Evolutionary conservation across 2,113 vertebrate genomes (phyloP).

Genomic region (Phalacrocorax brasilianus): DNA sequence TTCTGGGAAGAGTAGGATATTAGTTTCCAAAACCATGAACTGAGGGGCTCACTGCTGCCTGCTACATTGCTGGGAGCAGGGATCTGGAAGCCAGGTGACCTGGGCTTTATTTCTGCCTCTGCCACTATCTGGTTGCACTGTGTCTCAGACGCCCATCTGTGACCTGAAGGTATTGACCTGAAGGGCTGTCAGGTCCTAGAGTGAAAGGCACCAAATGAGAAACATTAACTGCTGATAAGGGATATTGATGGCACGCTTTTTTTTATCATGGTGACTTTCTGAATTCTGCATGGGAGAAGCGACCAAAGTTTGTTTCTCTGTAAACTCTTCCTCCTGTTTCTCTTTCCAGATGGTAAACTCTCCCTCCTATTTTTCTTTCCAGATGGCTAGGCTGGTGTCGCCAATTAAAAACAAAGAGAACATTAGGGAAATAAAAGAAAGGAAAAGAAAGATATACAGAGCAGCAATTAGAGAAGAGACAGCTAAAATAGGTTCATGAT

Average conservation of each 20-base stretch:
- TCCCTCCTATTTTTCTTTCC: conserved; percentile 55
- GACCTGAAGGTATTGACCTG: neutral
- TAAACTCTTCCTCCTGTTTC: conserved; percentile 30
- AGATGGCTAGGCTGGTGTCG: conserved; percentile 52
- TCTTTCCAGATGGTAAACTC: conserved; percentile 69
- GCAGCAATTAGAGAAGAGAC: conserved; percentile 73
- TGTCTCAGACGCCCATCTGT: neutral
- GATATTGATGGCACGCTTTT: neutral
- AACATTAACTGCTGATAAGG: neutral
- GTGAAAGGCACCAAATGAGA: neutral
- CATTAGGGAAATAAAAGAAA: conserved; percentile 33
- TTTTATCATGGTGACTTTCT: neutral
- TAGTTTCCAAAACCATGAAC: neutral
- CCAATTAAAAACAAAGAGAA: conserved; percentile 71
- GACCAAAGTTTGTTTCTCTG: conserved; percentile 55
- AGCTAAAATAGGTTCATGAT: conserved; percentile 78
- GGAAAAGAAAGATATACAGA: conserved; percentile 64
- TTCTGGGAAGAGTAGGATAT: neutral
- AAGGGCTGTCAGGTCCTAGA: neutral
- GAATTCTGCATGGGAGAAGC: conserved; percentile 1
- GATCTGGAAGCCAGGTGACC: neutral
- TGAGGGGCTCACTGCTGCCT: neutral
- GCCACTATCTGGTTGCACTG: neutral
- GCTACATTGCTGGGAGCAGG: neutral
- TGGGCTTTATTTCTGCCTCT: neutral